These are phyloP conservation scores for Archivesica marissinica DNA, from an alignment of 1,140 invertebrate species.

Conservation along the genomic window DNA sequence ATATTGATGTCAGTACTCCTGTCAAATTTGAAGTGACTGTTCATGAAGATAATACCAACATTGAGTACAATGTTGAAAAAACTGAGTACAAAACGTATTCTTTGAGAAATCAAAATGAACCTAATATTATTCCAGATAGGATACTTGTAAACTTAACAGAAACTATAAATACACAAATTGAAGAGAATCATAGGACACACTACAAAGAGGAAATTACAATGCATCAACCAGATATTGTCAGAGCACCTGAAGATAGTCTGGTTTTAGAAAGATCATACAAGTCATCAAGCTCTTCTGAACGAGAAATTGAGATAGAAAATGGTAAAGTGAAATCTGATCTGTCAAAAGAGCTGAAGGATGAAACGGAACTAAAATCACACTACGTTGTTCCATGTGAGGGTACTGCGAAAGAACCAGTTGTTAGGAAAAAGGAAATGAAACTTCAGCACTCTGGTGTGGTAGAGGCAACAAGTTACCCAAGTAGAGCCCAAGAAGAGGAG, in stretches of 20 bases:
- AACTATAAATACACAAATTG: conserved; percentile 61
- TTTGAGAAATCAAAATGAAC: conserved; percentile 59
- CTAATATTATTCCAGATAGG: conserved; percentile 68
- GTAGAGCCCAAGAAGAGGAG: not conserved
- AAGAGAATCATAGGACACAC: conserved; percentile 65
- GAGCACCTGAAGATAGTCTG: conserved; percentile 34
- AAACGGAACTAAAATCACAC: conserved; percentile 14
- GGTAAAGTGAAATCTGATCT: conserved; percentile 33
- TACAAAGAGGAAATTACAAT: conserved; percentile 63
- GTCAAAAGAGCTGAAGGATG: conserved; percentile 25
- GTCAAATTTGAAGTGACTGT: conserved; percentile 75
- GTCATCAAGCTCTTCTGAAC: conserved; percentile 38
- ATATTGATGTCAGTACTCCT: conserved; percentile 38
- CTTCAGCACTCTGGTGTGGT: conserved; percentile 45
- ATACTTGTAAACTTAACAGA: conserved; percentile 75
- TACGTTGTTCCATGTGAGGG: not conserved
- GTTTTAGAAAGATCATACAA: conserved; percentile 9
- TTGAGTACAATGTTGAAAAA: conserved; percentile 77
- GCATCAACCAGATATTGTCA: conserved; percentile 49
- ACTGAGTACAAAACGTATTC: conserved; percentile 77
- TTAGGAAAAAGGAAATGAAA: not conserved
- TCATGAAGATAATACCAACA: conserved; percentile 75
- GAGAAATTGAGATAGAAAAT: conserved; percentile 47
- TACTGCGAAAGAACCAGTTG: not conserved
- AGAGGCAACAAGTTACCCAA: conserved; percentile 30